Evolutionary conservation across 2,113 vertebrate genomes (phyloP).

Genomic region (Octodon degus): DNA sequence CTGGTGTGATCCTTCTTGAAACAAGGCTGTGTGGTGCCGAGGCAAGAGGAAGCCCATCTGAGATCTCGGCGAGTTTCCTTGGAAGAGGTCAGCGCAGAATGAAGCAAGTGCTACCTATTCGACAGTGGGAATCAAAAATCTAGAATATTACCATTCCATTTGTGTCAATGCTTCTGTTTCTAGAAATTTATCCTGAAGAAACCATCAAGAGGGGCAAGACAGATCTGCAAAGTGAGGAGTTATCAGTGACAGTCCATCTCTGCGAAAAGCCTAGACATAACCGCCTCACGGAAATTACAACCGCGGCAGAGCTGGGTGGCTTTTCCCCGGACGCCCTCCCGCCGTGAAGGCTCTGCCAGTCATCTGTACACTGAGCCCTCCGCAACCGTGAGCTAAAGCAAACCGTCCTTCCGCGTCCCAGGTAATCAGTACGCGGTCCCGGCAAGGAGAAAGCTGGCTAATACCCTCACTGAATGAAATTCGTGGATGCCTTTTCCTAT

Average conservation of each 20-base stretch:
- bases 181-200: not conserved
- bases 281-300: not conserved
- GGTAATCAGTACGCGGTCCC: not conserved
- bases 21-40: not conserved
- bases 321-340: not conserved
- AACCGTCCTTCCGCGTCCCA: not conserved
- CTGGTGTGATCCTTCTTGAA: not conserved
- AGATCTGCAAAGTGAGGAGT: not conserved
- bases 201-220: not conserved
- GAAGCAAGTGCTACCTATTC: not conserved
- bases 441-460: not conserved
- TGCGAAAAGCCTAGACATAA: not conserved
- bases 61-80: conserved; percentile 54
- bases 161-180: not conserved
- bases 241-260: not conserved
- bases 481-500: not conserved
- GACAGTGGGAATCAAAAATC: not conserved
- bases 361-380: not conserved
- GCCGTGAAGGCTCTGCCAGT: not conserved
- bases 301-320: not conserved
- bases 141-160: not conserved
- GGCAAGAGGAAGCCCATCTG: not conserved
- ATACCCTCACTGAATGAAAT: not conserved
- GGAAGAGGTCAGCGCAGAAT: conserved; percentile 59
- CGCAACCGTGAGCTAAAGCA: not conserved